These are phyloP conservation scores for Sialia sialis DNA, from an alignment of 2,113 vertebrate species.

Conservation along the genomic window DNA sequence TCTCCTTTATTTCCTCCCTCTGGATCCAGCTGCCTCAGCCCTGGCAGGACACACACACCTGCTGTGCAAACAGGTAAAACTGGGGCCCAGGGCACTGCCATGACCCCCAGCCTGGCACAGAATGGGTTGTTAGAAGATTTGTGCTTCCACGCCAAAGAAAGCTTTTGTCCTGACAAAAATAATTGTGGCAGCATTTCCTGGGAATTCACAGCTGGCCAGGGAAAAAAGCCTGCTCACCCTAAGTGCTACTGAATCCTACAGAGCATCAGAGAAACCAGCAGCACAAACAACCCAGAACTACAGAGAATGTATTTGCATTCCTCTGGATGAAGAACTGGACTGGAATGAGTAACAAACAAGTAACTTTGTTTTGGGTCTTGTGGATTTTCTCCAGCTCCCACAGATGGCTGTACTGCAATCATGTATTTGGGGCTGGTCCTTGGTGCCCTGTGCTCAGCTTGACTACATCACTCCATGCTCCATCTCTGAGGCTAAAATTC, in stretches of 20 bases:
- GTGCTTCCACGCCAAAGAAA: background rate
- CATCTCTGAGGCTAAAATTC: background rate
- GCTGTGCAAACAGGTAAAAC: background rate
- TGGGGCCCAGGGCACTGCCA: background rate
- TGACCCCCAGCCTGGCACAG: background rate
- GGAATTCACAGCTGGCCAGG: background rate
- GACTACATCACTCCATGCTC: fast-evolving
- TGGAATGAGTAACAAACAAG: background rate
- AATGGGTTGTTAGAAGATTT: background rate
- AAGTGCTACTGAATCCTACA: background rate
- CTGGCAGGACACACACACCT: background rate
- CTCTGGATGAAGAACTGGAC: background rate
- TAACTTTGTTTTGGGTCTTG: background rate
- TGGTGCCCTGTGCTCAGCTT: background rate
- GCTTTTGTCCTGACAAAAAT: background rate
- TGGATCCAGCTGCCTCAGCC: background rate
- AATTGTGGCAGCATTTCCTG: background rate
- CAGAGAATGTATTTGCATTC: background rate
- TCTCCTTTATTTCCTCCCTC: background rate
- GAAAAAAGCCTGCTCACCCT: background rate
- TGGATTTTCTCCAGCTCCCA: background rate
- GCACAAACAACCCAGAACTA: background rate
- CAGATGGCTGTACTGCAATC: background rate
- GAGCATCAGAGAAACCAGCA: background rate
- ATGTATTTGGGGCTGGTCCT: background rate